Conservation (phyloP, 2,113 vertebrate genomes). For the Mus spicilegus region DNA sequence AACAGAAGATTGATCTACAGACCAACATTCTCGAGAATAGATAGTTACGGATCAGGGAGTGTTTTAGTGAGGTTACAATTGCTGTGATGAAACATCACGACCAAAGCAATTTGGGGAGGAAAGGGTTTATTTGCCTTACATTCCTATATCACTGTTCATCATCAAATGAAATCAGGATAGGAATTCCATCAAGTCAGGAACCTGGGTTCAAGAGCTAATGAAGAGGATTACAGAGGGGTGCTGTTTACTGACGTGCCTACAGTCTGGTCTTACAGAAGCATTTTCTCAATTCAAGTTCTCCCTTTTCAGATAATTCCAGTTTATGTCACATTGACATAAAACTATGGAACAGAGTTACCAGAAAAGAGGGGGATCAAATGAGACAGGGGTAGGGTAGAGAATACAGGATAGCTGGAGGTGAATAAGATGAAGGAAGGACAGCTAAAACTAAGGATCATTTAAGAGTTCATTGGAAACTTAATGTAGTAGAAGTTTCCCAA, state of each 20-base stretch:
- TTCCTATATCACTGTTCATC: too few relatives aligned
- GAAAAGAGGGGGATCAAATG: not conserved
- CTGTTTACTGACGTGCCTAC: not conserved
- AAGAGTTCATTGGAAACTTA: not conserved
- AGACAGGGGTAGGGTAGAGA: fast-evolving
- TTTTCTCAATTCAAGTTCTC: not conserved
- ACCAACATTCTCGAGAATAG: not conserved
- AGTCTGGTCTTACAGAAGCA: not conserved
- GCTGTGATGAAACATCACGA: not conserved
- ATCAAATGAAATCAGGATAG: not conserved
- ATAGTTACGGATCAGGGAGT: too few relatives aligned
- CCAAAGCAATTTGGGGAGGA: not conserved
- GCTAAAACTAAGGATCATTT: not conserved
- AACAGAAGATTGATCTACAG: not conserved
- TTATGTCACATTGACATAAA: not conserved
- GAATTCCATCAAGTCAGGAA: too few relatives aligned
- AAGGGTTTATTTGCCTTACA: not conserved
- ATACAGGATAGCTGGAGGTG: not conserved
- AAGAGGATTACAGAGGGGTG: not conserved
- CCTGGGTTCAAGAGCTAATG: not conserved
- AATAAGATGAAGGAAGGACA: not conserved
- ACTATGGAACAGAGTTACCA: not conserved
- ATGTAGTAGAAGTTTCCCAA: too few relatives aligned
- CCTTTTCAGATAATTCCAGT: not conserved
- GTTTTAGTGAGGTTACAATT: not conserved